Base-by-base conservation (phyloP, 2,113 vertebrate species). In the Eulacestoma nigropectus region DNA sequence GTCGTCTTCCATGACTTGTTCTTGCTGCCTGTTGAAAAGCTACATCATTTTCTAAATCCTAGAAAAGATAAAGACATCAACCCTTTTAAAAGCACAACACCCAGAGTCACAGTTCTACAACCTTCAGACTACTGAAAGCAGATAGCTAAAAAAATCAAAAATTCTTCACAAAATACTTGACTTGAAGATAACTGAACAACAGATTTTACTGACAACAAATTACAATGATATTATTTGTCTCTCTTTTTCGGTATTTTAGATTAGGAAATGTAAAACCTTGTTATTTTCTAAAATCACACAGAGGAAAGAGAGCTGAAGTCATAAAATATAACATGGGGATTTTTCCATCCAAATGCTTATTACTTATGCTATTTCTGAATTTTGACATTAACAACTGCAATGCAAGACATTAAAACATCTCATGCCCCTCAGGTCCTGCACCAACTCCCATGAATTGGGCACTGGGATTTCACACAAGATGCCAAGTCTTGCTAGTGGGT, bases 1-100 rank as follows among this genome's bases (percentile, higher is more conserved):
- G 99, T 97, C 99, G 98, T 98, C 99, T 98, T 93, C 99, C 99
- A 98, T 99, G 98, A 97, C 99, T 99, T 42, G 99, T 99, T 96
- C 97, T 98, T 47, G 99, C 98, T 68, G 99, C 99, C 96, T 99
- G 98, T 94, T 99, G 99, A 98, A 99, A 99, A 87, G 97, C 99
- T 41, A 84, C 89, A 95, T 99, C 99, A 96, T 99, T 99, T 90
- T 99, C 99, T 95, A 99, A 96, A 91, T 99, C 99, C 99, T 99
- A 94, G 94, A 84, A 90, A 53, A 79, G 78, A 86, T 41, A 80
- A 77, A 78, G 49, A 67, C 6, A 86, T 62, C 7, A 76, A 74
- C 6, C 2, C 27, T 52, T 76, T 89, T 56, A 79, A 95, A 87
- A 77, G 2, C 5, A 19, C 11, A 70, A 53, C 20, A 77, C 16